Evolutionary conservation across 2,113 vertebrate species (phyloP), one percentile per base, ranked within the genome.

Genomic region (Sialia sialis): DNA sequence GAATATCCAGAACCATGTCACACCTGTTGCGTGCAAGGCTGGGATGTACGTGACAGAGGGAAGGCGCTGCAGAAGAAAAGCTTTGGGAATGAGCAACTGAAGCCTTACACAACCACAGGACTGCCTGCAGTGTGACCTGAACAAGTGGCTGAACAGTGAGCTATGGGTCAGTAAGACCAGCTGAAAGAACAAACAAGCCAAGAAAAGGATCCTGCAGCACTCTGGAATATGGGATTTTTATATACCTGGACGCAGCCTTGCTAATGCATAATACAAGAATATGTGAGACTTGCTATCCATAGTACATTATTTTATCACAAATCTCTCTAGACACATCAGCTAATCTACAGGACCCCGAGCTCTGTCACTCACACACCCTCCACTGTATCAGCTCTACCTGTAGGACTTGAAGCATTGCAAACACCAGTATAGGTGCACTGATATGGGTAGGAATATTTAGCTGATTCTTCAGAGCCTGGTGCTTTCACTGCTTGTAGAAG

Each of bases 31-130:
- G 38, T 64, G 44, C n/a, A 23, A 64, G 59, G 30, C n/a, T 59
- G 55, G 44, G 16, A 19, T 1, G 2, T 30, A 17, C 0, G 0
- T 51, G 54, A 52, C 46, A 81, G n/a, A 51, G 36, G n/a, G 21
- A 67, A 51, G 39, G 32, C 32, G 32, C 3, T 70, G 41, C 26
- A 19, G 39, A 62, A 38, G 22, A 39, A 46, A 3, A 73, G 17
- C 10, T 26, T 44, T 26, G 55, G 83, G 62, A 77, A 32, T 14
- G 63, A 87, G 51, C 55, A 94, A 38, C 23, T 70, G 60, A 43
- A 82, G 51, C 41, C 55, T 82, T 63, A 16, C 34, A 54, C 16
- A 72, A 21, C 11, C 16, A 5, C 43, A 63, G 84, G 26, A 34
- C 16, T 16, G 7, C 12, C 41, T 82, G 30, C 30, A 69, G 55